These are phyloP conservation scores for Pimpla rufipes DNA, from an alignment of 2,888 invertebrate genomes.

Conservation along the genomic window DNA sequence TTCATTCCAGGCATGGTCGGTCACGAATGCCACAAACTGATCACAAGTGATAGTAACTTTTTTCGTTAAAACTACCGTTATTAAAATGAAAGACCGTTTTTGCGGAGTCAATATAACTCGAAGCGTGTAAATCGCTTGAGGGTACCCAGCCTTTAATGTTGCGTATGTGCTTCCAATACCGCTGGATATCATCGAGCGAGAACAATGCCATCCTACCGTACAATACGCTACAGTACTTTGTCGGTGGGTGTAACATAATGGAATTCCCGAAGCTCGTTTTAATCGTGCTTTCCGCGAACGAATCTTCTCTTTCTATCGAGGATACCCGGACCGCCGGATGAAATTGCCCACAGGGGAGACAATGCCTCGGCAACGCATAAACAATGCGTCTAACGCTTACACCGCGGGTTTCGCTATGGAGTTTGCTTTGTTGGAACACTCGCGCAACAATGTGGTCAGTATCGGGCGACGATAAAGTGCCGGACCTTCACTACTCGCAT, in stretches of 20 bases:
- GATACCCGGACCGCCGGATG: constrained; percentile 9
- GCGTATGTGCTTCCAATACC: constrained; percentile 1
- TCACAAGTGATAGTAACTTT: neutral
- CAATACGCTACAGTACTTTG: constrained; percentile 1
- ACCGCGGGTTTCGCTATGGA: constrained; percentile 4
- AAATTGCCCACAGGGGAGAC: constrained; percentile 50
- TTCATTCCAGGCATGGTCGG: neutral
- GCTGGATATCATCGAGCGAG: neutral
- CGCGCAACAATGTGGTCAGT: constrained; percentile 28
- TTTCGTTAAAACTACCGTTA: neutral
- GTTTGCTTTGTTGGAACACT: constrained; percentile 8
- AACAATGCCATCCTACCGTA: constrained; percentile 22
- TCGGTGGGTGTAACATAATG: constrained; percentile 26
- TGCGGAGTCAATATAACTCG: neutral
- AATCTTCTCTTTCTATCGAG: constrained; percentile 36
- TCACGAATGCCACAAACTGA: neutral
- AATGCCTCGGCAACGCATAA: constrained; percentile 46
- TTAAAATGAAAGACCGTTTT: neutral
- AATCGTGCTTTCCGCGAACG: constrained; percentile 29
- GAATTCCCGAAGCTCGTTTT: constrained; percentile 49
- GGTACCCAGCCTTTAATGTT: neutral
- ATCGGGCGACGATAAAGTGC: constrained; percentile 31
- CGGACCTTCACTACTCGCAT: neutral
- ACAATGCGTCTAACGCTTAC: constrained; percentile 50
- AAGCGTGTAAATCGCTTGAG: too few relatives aligned